Evolutionary conservation across 2,888 invertebrate species (phyloP), one percentile per base, ranked within the genome.

Genomic region (Gandaritis pyraliata): DNA sequence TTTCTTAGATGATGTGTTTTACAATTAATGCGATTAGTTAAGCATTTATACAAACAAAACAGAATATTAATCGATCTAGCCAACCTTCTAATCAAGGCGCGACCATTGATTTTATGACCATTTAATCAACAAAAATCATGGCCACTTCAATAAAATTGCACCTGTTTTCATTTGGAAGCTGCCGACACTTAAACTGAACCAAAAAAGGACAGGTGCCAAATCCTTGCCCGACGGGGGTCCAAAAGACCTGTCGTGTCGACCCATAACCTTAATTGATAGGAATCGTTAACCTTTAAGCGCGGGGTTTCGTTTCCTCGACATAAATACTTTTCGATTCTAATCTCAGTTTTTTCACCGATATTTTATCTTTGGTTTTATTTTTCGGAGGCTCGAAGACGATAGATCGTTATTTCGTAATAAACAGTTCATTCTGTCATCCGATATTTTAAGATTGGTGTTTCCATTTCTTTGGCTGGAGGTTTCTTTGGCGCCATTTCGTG

Each of bases 181-280:
- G 85, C 81, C 81, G 80, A 76, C 75, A 81, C 83, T 85, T 88
- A 88, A 88, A 87, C 86, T 77, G 80, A 82, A 79, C 83, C 81
- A 72, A 81, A 77, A 54, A 81, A 76, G 80, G 87, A 85, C 87
- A 87, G 87, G 87, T 87, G 87, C 86, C 86, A 92, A 89, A 91
- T 90, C 89, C 82, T 85, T 72, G 68, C 87, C 65, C 90, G 77
- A 85, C 80, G 88, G 92, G 91, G 89, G 89, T 86, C 85, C 81
- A 72, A 69, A 72, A 78, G 74, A 81, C 74, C 69, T 81, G 83
- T 83, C 87, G 83, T 80, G 79, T 86, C 85, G 78, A 82, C 87
- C 89, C 86, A 89, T 89, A 90, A 90, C 90, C 88, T 87, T 91
- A 92, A 91, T 92, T 91, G 92, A 92, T 92, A 90, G 91, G 84